Percentiles rank a stretch among this genome's conserved stretches.
Conservation (phyloP, 2,797 vertebrate species). For the Xenops minutus region DNA sequence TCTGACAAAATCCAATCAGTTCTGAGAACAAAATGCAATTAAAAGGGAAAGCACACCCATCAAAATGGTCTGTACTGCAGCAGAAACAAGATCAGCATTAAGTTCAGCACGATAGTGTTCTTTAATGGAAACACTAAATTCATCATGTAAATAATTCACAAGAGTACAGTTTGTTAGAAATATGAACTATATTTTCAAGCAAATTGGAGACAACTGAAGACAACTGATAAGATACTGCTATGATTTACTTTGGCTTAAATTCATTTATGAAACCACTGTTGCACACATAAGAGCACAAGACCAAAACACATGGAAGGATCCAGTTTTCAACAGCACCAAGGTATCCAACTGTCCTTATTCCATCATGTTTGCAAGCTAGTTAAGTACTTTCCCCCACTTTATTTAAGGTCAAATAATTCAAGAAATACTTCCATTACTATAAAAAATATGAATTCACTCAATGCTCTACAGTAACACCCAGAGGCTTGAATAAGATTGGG, state of each 20-base stretch:
- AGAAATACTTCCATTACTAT: neutral
- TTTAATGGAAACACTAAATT: neutral
- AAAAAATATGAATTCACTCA: neutral
- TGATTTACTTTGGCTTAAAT: neutral
- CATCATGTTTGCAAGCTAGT: neutral
- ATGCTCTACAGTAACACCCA: neutral
- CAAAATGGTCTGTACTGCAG: neutral
- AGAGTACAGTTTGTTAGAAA: neutral
- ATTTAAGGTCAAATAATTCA: neutral
- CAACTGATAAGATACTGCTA: neutral
- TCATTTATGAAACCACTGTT: neutral
- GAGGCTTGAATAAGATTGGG: neutral
- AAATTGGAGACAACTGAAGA: neutral
- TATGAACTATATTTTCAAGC: neutral
- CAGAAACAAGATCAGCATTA: neutral
- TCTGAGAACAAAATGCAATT: neutral
- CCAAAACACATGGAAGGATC: neutral
- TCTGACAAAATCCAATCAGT: neutral
- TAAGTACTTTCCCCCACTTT: neutral
- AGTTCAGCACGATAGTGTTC: neutral
- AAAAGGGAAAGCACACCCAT: neutral
- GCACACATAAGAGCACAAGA: neutral
- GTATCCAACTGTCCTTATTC: neutral
- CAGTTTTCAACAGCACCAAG: neutral
- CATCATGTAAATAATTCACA: neutral